These are phyloP conservation scores for Orchestes rusci DNA, from an alignment of 2,888 invertebrate species.

Conservation along the genomic window DNA sequence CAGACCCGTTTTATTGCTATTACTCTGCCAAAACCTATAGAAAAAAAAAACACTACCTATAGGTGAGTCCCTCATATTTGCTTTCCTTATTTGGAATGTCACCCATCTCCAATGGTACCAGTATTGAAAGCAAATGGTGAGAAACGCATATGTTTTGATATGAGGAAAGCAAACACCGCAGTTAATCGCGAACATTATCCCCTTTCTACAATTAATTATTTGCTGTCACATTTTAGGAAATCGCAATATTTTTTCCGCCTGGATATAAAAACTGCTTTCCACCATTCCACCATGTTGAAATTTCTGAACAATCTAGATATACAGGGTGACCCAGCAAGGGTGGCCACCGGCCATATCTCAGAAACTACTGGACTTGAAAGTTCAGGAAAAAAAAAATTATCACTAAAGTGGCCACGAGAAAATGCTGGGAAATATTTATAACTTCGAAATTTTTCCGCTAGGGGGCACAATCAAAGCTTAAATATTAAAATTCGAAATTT, in stretches of 20 bases:
- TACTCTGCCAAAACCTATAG: slow-evolving; percentile 29
- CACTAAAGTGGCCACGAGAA: too few relatives aligned
- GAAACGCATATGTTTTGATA: slow-evolving; percentile 14
- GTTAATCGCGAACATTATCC: slow-evolving; percentile 24
- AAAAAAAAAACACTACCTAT: slow-evolving; percentile 26
- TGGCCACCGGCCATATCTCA: too few relatives aligned
- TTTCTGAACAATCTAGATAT: slow-evolving; percentile 14
- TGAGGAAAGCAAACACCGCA: slow-evolving; percentile 26
- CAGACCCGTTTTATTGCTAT: slow-evolving; percentile 28
- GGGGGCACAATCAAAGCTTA: too few relatives aligned
- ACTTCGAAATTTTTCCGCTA: too few relatives aligned
- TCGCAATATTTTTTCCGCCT: slow-evolving; percentile 14
- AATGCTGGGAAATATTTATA: too few relatives aligned
- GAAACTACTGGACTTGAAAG: too few relatives aligned
- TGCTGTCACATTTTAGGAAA: slow-evolving; percentile 10
- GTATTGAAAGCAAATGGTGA: slow-evolving; percentile 13
- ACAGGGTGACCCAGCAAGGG: too few relatives aligned
- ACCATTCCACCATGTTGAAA: slow-evolving; percentile 23
- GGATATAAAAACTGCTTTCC: slow-evolving; percentile 20
- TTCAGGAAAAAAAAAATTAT: too few relatives aligned
- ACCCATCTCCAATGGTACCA: slow-evolving; percentile 11
- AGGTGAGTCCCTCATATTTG: slow-evolving; percentile 22
- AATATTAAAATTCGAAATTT: too few relatives aligned
- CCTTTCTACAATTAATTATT: slow-evolving; percentile 9
- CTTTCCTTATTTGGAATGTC: too few relatives aligned